These are phyloP conservation scores for Cylas formicarius DNA, from an alignment of 1,140 invertebrate species.

Conservation along the genomic window DNA sequence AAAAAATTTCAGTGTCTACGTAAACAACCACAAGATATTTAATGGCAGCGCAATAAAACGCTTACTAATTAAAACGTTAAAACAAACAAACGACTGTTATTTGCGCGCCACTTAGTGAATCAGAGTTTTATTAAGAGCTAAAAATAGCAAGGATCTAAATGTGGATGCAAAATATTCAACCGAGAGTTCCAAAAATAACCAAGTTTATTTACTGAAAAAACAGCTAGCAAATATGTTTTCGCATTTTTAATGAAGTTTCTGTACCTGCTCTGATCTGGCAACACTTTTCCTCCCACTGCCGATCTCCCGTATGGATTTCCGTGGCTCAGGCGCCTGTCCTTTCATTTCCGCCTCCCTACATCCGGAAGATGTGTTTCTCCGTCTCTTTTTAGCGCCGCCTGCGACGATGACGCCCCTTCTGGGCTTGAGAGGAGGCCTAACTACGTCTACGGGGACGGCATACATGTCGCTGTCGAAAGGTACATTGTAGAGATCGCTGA, in stretches of 20 bases:
- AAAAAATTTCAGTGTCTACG: too few relatives aligned
- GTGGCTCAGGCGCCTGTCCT: neutral
- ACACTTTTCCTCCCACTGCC: conserved; percentile 5
- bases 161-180: too few relatives aligned
- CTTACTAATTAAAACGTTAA: too few relatives aligned
- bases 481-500: conserved; percentile 77
- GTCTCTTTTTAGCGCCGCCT: conserved; percentile 47
- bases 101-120: too few relatives aligned
- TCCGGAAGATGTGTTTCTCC: conserved; percentile 51
- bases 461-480: conserved; percentile 81
- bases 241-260: neutral
- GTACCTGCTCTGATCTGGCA: conserved; percentile 11
- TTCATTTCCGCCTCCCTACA: conserved; percentile 38
- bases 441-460: conserved; percentile 72
- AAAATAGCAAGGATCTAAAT: too few relatives aligned
- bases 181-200: too few relatives aligned
- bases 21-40: too few relatives aligned
- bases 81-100: too few relatives aligned
- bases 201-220: too few relatives aligned
- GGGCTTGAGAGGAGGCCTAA: conserved; percentile 50
- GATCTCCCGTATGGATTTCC: neutral
- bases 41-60: too few relatives aligned
- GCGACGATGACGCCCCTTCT: conserved; percentile 48
- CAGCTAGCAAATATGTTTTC: neutral
- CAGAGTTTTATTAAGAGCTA: too few relatives aligned